Conservation (phyloP, 2,888 invertebrate species). For the Tinea pellionella region DNA sequence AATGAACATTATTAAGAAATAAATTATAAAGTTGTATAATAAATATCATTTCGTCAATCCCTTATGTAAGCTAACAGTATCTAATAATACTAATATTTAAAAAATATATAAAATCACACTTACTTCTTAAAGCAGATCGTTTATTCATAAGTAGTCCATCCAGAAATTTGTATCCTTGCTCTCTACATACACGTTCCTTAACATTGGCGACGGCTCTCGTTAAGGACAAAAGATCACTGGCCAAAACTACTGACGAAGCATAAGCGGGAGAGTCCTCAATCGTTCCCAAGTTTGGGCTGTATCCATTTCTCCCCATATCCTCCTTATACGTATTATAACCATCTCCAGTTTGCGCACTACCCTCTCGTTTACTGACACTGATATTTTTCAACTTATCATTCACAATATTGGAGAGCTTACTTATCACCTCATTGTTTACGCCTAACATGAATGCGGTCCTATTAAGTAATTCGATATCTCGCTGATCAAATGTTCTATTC, state of each 20-base stretch:
- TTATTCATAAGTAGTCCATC: conserved; percentile 59
- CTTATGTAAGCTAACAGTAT: no score
- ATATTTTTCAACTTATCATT: conserved; percentile 18
- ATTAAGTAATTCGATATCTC: conserved; percentile 34
- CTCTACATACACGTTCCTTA: conserved; percentile 52
- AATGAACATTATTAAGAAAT: no score
- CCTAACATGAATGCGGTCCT: conserved; percentile 36
- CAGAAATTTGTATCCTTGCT: conserved; percentile 58
- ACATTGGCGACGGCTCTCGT: conserved; percentile 58
- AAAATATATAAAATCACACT: conserved; percentile 29
- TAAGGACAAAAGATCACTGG: conserved; percentile 58
- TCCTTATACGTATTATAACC: conserved; percentile 31
- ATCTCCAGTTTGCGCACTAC: neutral
- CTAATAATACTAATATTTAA: no score
- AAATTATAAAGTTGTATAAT: no score
- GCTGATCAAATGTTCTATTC: conserved; percentile 33
- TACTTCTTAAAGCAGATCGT: conserved; percentile 70
- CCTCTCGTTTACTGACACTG: neutral
- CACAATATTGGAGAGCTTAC: conserved; percentile 33
- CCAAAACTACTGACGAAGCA: conserved; percentile 57
- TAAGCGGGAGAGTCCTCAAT: conserved; percentile 59
- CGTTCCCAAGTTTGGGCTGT: conserved; percentile 29
- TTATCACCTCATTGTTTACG: conserved; percentile 36
- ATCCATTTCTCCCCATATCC: conserved; percentile 20
- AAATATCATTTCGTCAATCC: no score